These are phyloP conservation scores for Asarcornis scutulata DNA, from an alignment of 2,113 vertebrate species.

Conservation along the genomic window DNA sequence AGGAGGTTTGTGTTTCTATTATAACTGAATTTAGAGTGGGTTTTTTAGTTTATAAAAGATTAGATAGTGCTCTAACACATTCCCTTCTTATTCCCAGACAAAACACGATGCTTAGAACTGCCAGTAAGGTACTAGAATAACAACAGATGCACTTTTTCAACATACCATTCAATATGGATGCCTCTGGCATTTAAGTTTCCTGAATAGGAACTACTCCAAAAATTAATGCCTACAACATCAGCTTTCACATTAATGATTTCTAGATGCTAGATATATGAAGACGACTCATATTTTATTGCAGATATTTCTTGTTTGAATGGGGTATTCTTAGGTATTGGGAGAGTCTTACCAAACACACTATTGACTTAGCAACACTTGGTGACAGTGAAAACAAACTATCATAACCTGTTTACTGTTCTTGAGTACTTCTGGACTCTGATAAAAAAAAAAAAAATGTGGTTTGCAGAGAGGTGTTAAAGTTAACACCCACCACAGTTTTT, in stretches of 20 bases:
- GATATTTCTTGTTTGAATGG: background rate
- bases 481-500: background rate
- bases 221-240: background rate
- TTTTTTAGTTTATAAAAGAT: background rate
- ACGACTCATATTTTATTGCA: background rate
- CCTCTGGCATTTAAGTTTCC: background rate
- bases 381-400: background rate
- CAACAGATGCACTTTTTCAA: slow-evolving; percentile 19
- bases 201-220: background rate
- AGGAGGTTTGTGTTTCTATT: background rate
- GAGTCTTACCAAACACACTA: background rate
- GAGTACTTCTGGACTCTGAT: background rate
- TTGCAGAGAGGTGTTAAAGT: background rate
- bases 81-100: slow-evolving; percentile 3
- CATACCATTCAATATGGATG: background rate
- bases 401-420: background rate
- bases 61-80: background rate
- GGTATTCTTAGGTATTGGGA: background rate
- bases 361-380: background rate
- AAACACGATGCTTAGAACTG: slow-evolving; percentile 10
- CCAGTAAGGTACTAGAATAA: background rate
- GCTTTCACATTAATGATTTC: background rate
- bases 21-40: background rate
- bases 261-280: background rate
- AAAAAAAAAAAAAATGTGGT: background rate